These are phyloP conservation scores for Pangasius djambal DNA, from an alignment of 2,797 vertebrate species.

Conservation along the genomic window DNA sequence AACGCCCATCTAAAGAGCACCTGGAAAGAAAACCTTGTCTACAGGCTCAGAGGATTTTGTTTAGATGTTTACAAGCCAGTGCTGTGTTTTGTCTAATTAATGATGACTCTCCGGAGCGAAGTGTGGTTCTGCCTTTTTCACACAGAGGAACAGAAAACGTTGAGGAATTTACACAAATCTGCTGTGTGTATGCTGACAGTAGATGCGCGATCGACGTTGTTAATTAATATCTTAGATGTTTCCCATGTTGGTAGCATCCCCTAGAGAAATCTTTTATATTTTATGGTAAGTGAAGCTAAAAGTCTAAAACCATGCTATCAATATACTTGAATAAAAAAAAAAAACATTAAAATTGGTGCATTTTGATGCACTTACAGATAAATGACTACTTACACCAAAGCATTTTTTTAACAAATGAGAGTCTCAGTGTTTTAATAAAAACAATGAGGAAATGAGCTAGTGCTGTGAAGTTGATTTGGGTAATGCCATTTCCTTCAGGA, in stretches of 20 bases:
- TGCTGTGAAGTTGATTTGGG: not conserved
- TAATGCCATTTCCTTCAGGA: not conserved
- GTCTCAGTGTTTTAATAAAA: not conserved
- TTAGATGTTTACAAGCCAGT: conserved; percentile 32
- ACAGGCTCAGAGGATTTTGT: conserved; percentile 6
- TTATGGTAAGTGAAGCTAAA: conserved; percentile 13
- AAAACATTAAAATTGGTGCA: not conserved
- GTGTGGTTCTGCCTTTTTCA: conserved; percentile 9
- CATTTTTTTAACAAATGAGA: not conserved
- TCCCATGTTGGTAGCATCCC: not conserved
- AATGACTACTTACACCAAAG: not conserved
- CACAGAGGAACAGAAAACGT: conserved; percentile 7
- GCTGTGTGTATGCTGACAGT: conserved; percentile 8
- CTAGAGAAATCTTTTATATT: conserved; percentile 5
- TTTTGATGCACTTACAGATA: not conserved
- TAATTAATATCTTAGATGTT: conserved; percentile 14
- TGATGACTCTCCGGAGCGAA: conserved; percentile 6
- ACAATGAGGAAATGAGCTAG: conserved; percentile 10
- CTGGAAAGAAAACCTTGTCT: conserved; percentile 14
- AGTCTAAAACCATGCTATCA: not conserved
- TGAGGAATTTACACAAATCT: conserved; percentile 12
- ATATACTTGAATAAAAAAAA: not conserved
- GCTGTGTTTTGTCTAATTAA: conserved; percentile 40
- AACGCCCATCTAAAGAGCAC: conserved; percentile 37
- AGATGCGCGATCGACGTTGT: conserved; percentile 1